Conservation (phyloP, 2,888 invertebrate species). For the Seira musarum region DNA sequence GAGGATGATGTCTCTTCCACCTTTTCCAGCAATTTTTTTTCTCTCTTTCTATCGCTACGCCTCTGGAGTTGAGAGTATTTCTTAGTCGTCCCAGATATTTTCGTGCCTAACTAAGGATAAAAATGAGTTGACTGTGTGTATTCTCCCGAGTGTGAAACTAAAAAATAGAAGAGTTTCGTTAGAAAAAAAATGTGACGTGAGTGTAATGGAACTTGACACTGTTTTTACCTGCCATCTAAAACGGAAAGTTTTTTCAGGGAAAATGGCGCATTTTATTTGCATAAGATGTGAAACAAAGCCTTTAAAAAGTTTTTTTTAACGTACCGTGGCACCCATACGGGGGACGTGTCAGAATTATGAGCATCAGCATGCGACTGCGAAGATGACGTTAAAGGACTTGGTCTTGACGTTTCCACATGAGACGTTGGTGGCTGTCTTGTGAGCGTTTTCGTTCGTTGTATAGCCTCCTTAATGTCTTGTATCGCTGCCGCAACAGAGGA, state of each 20-base stretch:
- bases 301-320: constrained; percentile 4
- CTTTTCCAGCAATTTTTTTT: constrained; percentile 25
- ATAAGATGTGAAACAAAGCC: neutral
- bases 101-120: constrained; percentile 37
- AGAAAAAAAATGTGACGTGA: constrained; percentile 8
- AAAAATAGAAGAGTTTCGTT: constrained; percentile 20
- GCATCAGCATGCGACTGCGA: constrained; percentile 58
- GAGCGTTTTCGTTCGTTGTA: constrained; percentile 82
- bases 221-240: neutral
- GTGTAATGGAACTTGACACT: constrained; percentile 1
- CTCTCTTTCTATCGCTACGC: neutral
- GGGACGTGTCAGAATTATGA: constrained; percentile 61
- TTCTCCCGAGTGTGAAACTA: neutral
- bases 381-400: constrained; percentile 50
- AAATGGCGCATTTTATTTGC: neutral
- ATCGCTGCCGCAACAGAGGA: constrained; percentile 79
- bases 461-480: constrained; percentile 86
- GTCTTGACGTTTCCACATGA: constrained; percentile 58
- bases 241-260: neutral
- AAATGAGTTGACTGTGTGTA: constrained; percentile 37
- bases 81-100: neutral
- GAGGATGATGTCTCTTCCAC: constrained; percentile 33
- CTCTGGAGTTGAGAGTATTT: neutral
- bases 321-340: constrained; percentile 53
- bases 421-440: constrained; percentile 71